phyloP scores from a whole-genome alignment of 2,888 invertebrate genomes.

The Oscheius onirici region DNA sequence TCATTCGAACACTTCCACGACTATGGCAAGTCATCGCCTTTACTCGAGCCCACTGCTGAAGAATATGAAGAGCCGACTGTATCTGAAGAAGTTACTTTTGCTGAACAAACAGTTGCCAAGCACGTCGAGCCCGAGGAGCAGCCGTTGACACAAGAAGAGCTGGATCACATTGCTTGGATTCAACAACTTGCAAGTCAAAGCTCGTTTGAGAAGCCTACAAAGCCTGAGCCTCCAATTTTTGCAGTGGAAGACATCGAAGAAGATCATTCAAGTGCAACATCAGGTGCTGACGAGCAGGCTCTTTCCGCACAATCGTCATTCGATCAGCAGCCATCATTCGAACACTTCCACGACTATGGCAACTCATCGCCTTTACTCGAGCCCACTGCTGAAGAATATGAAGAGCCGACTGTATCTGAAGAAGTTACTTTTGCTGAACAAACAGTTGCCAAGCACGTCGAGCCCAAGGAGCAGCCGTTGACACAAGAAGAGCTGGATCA shows the following conservation, averaged over 20 bases:
- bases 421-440: too few species aligned
- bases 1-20: conserved; percentile 29
- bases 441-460: too few species aligned
- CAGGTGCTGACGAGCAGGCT: conserved; percentile 34
- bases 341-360: conserved; percentile 17
- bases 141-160: conserved; percentile 38
- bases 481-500: too few species aligned
- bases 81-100: neutral
- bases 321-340: conserved; percentile 4
- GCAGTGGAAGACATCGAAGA: conserved; percentile 6
- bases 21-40: conserved; percentile 33
- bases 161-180: conserved; percentile 48
- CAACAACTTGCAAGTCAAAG: conserved; percentile 41
- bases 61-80: neutral
- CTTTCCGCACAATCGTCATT: neutral
- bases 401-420: too few species aligned
- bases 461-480: too few species aligned
- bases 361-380: conserved; percentile 21
- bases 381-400: conserved; percentile 25
- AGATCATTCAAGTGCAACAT: conserved; percentile 31
- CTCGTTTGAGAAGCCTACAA: conserved; percentile 36
- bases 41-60: conserved; percentile 16
- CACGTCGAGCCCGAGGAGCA: neutral
- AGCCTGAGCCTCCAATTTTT: neutral
- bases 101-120: too few species aligned